Base-by-base conservation (phyloP, 2,113 vertebrate species). In the Vulpes vulpes region DNA sequence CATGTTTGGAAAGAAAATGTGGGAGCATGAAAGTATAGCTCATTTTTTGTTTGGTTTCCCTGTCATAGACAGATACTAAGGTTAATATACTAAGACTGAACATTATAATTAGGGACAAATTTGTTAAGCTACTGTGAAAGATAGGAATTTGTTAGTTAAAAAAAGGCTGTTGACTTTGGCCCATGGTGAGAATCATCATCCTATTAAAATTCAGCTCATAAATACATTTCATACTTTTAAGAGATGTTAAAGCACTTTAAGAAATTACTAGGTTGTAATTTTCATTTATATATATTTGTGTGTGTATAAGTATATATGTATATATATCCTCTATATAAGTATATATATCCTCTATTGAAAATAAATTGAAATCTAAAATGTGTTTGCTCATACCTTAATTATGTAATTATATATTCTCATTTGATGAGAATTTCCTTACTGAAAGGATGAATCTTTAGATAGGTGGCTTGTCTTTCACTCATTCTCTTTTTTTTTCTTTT, bases 311-410 rank as follows among this genome's bases (percentile, higher is more conserved):
- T 86, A 43, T 22, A 8, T 65, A 23, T 53, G 9, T 35, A 11
- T 27, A 30, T 62, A 30, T 71, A 57, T 35, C 11, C 15, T 79
- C 17, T 57, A 7, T 67, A 27, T 74, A 51, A 23, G 19, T 27
- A 53, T 57, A 53, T 49, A 60, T 80, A 51, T 1, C 14, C 15
- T 32, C 22, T 81, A 2, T 76, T 91, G 7, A 82, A 93, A 83
- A 57, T 69, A 89, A 96, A 71, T 94, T 74, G 27, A 79, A 79
- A 91, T 92, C 53, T 83, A 51, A 94, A 95, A 81, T 90, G 15
- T 43, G 4, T 94, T 53, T 91, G 16, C 19, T 57, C 3, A 16
- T 96, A 89, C 12, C 8, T 92, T 74, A 91, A 81, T 71, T 81
- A 53, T 74, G 1, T 83, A 55, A 53, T 51, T 60, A 74, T 55